These are phyloP conservation scores for Hydropotes inermis DNA, from an alignment of 2,113 vertebrate genomes.

Conservation along the genomic window DNA sequence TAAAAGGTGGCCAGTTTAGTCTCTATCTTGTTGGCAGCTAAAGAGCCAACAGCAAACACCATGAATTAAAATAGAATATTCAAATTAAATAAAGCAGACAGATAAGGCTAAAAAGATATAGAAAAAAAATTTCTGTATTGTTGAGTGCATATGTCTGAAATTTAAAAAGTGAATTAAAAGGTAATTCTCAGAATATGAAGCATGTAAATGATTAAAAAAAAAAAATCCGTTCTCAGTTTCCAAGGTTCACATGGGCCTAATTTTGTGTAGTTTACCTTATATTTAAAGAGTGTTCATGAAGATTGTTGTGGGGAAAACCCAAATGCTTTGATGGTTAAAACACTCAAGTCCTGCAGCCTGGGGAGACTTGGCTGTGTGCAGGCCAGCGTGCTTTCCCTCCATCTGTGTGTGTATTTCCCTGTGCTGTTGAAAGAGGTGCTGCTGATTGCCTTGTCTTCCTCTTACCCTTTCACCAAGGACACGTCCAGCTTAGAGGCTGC, in stretches of 20 bases:
- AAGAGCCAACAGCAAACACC: not conserved
- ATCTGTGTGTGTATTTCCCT: not conserved
- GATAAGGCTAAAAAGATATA: not conserved
- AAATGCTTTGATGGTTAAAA: not conserved
- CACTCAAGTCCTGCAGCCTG: not conserved
- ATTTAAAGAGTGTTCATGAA: not conserved
- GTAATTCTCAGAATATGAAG: slow-evolving; percentile 19
- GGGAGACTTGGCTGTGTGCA: not conserved
- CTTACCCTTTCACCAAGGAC: slow-evolving; percentile 44
- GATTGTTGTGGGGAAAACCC: not conserved
- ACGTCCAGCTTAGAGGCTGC: slow-evolving; percentile 33
- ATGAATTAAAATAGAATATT: not conserved
- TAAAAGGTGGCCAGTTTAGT: not conserved
- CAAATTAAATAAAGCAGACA: not conserved
- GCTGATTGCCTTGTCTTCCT: not conserved
- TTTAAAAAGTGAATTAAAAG: slow-evolving; percentile 22
- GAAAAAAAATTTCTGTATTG: not conserved
- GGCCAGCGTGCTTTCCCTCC: not conserved
- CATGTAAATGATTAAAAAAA: slow-evolving; percentile 18
- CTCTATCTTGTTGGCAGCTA: not conserved
- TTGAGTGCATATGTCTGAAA: not conserved
- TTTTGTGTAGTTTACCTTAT: slow-evolving; percentile 14
- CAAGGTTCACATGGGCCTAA: not conserved
- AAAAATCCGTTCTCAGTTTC: not conserved
- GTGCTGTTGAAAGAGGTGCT: slow-evolving; percentile 21